A percentile compares a stretch with the other conserved stretches of the same genome.
Conservation (phyloP, 2,888 invertebrate genomes). For the Cephus sareptanus region DNA sequence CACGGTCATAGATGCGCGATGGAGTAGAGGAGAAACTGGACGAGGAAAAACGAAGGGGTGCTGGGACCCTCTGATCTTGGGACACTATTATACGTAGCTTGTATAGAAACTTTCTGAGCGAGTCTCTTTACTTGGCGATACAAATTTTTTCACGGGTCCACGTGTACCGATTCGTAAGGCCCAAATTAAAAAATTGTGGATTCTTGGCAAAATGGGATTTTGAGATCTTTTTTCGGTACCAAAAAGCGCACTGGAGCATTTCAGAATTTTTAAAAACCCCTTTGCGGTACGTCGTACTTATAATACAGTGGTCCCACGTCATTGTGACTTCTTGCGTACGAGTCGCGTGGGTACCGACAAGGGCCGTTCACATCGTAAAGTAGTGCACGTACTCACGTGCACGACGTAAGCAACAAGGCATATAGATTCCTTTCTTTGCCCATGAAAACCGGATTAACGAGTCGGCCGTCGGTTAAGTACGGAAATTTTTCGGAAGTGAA, state of each 20-base stretch:
- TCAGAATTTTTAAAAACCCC: no score
- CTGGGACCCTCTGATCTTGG: no score
- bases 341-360: neutral
- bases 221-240: neutral
- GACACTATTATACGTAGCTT: no score
- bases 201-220: neutral
- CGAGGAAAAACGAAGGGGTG: no score
- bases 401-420: neutral
- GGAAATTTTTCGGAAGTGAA: neutral
- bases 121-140: no score
- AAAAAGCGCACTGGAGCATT: neutral
- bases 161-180: no score
- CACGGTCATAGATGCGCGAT: no score
- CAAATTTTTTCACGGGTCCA: no score
- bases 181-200: neutral
- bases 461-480: neutral
- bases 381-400: neutral
- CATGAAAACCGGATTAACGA: neutral
- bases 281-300: neutral
- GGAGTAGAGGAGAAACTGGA: no score
- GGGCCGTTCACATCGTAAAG: neutral
- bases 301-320: neutral
- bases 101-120: no score
- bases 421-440: neutral
- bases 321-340: neutral